Evolutionary conservation across 2,888 invertebrate genomes (phyloP), one percentile per base, ranked within the genome.

Genomic region (Orthosia gracilis): DNA sequence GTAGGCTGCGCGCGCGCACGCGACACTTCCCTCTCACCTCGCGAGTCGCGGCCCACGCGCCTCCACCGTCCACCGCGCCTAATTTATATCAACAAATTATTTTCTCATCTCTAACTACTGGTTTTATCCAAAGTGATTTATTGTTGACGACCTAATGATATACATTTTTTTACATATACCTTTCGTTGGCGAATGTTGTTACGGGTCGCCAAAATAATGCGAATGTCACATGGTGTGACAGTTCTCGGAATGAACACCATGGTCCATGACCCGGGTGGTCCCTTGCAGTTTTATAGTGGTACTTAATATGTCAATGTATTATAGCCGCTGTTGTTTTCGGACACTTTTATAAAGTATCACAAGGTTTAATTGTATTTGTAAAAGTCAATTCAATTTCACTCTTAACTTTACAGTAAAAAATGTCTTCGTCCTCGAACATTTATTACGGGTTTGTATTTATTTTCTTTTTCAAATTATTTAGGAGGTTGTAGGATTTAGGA

Each of bases 41-140:
- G 74, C 91, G 80, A 85, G 93, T 89, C 76, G 73, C 91, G 80
- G 85, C 94, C 95, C 92, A 94, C 94, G 94, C 94, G 79, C 73
- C 78, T 62, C 82, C 73, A 79, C 78, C 75, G 74, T 86, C 82
- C 76, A 82, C 75, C 85, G 81, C 64, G 76, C 81, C 85, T 94
- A 92, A 94, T 93, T 94, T 93, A 94, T 94, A 92, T 93, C 91
- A 94, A 94, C 93, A 94, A 94, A 94, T 94, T 93, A 94, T 93
- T 92, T 92, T 93, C 93, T 89, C 93, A 93, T 93, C 92, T 92
- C 89, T 90, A 92, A 94, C 94, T 94, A 94, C 94, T 94, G 94
- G 92, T 93, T 92, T 94, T 91, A 87, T 90, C 86, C 86, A 86
- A 82, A 68, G 87, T 91, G 90, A 91, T 91, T 90, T 90, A 89